phyloP scores from a whole-genome alignment of 2,113 vertebrate species.

The human (Homo sapiens) region GRCh38 chr11:121058501-121059000 shows the following conservation, averaged over 20 bases:
- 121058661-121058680: neutral
- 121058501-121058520: neutral
- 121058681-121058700: neutral
- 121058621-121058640: neutral
- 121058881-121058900: neutral
- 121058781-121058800: neutral
- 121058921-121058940: neutral
- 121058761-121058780: neutral
- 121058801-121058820: neutral
- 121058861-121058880: neutral
- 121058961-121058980: neutral
- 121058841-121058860: neutral
- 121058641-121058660: neutral
- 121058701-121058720: neutral
- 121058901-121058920: neutral
- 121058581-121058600: neutral
- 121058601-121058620: neutral
- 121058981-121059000: neutral
- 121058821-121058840: neutral
- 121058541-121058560: neutral
- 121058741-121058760: neutral
- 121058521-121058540: neutral
- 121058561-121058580: neutral
- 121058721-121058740: slow-evolving; percentile 1
- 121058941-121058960: neutral